These are phyloP conservation scores for Dinocampus coccinellae DNA, from an alignment of 2,888 invertebrate genomes.

Conservation along the genomic window DNA sequence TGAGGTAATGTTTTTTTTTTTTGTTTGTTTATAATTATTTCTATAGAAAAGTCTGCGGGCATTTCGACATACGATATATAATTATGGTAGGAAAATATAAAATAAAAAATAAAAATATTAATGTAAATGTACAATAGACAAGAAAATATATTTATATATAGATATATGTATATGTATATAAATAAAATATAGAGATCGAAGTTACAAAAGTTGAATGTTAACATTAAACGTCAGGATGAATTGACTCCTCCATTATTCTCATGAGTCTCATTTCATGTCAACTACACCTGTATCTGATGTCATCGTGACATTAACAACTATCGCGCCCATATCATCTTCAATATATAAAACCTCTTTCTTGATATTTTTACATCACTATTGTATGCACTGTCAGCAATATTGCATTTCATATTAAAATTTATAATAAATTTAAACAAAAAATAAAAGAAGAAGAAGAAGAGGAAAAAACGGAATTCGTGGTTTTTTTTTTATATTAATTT, in stretches of 20 bases:
- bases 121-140: background rate
- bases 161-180: background rate
- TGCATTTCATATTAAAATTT: background rate
- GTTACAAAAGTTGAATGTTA: constrained; percentile 28
- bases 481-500: background rate
- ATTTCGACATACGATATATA: background rate
- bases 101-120: background rate
- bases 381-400: background rate
- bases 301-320: constrained; percentile 22
- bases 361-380: background rate
- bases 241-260: constrained; percentile 40
- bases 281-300: constrained; percentile 31
- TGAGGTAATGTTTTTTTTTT: background rate
- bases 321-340: constrained; percentile 8
- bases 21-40: background rate
- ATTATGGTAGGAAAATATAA: background rate
- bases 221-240: constrained; percentile 28
- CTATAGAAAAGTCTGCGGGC: background rate
- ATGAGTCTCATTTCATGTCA: constrained; percentile 43
- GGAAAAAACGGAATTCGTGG: no score
- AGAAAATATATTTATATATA: background rate
- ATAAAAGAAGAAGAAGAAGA: no score
- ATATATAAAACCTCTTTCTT: background rate
- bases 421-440: background rate
- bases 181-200: constrained; percentile 13